Base-by-base conservation (phyloP, 2,888 invertebrate genomes). In the Agonum fuliginosum region DNA sequence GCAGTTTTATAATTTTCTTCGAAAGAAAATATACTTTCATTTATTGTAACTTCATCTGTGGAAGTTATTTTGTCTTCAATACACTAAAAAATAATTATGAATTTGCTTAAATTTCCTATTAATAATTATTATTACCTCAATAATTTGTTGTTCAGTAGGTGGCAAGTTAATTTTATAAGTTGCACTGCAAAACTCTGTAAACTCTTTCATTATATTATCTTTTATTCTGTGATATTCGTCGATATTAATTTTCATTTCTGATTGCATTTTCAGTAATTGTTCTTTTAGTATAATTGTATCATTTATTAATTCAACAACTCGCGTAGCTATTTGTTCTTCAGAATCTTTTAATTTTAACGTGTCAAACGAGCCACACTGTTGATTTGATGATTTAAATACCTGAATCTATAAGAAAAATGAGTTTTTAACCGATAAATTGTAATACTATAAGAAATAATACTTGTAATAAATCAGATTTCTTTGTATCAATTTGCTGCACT, bases 141-240 rank as follows among this genome's bases (percentile, higher is more conserved):
- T 67, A 22, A 67, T 67, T 34, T 75, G 48, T 34, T 75, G 48
- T 3, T 62, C 51, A 37, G 41, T 34, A 12, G 24, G 3, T n/a
- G 82, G 80, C 27, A 82, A 70, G 4, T 80, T 46, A 20, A 80
- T 75, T 17, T 78, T 80, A 78, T 81, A 85, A 34, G 83, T 83
- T 4, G 82, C 81, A 19, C 78, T 80, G 78, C 86, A 86, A 80
- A 80, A 87, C 30, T 80, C 74, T 20, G 85, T 83, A 78, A 84
- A 87, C 54, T 81, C 80, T 0, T 83, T 81, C 27, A 81, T 80
- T 5, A 86, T 78, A 22, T 80, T 80, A 17, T 82, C 82, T 78
- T 83, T 83, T 1, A 83, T 79, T 24, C 83, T 80, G 24, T 81
- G 81, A 51, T 82, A 80, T 71, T 81, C 80, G 43, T 83, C 81